Base-by-base conservation (phyloP, 2,113 vertebrate genomes). In the Orycteropus afer region DNA sequence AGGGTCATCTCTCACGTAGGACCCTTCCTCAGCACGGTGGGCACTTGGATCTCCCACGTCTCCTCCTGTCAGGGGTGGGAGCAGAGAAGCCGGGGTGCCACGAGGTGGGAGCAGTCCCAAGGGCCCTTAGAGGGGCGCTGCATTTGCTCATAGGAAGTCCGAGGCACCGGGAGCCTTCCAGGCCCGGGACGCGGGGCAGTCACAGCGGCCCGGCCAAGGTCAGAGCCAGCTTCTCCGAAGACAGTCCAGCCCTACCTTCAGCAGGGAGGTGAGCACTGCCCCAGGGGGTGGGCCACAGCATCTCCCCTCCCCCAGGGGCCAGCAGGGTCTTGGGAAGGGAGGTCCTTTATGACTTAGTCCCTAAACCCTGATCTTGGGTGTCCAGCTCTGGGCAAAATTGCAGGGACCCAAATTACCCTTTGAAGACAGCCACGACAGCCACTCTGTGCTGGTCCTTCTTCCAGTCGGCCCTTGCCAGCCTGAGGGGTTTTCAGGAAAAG, bases 151-250 rank as follows among this genome's bases (percentile, higher is more conserved):
- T 97, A 99, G 98, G 98, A 99, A 98, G 97, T 98, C 98, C 0
- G 98, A 98, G 97, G 98, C 98, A 0, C 95, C 98, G 47, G 98
- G 98, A 86, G 97, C 98, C 20, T 98, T 98, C 97, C 98, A 98
- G 96, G 97, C 98, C 15, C 91, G 96, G 95, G 98, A 99, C 40
- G 98, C 98, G 77, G 98, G 98, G 92, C 95, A 93, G 3, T 96
- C 97, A 53, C 98, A 97, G 20, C 89, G 90, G 78, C 97, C 98
- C 0, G 88, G 98, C 74, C 98, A 98, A 92, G 93, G 96, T 92
- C 98, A 98, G 95, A 97, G 98, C 61, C 97, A 90, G 32, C 91
- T 97, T 65, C 90, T 94, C 91, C 96, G 97, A 88, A 97, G 98
- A 93, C 97, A 98, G 67, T 98, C 98, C 95, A 98, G 98, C 96